Conservation (phyloP, 2,888 invertebrate species). For the Scaptomyza caliginosa region DNA sequence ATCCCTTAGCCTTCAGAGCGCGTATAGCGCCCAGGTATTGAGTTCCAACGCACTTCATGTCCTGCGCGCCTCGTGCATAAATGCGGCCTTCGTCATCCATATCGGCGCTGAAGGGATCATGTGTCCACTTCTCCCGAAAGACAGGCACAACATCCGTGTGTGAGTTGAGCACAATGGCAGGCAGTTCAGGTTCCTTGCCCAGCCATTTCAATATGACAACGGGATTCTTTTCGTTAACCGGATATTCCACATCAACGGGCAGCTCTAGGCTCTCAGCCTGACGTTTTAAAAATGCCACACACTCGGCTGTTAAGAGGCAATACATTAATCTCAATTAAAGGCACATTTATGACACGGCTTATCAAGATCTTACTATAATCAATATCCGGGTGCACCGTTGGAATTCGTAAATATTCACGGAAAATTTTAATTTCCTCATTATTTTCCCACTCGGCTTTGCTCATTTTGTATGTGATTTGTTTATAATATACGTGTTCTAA, state of each 20-base stretch:
- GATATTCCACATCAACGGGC: conserved; percentile 86
- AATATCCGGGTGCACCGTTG: conserved; percentile 93
- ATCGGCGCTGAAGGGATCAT: conserved; percentile 94
- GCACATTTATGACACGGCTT: conserved; percentile 1
- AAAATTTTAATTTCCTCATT: conserved; percentile 90
- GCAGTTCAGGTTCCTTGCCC: conserved; percentile 89
- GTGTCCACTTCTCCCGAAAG: conserved; percentile 93
- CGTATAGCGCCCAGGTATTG: conserved; percentile 91
- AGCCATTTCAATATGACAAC: conserved; percentile 91
- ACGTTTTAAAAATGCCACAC: conserved; percentile 88
- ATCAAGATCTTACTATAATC: conserved; percentile 89
- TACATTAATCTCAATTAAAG: background rate
- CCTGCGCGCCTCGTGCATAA: conserved; percentile 89
- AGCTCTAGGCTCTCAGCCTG: conserved; percentile 89
- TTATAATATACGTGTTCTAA: background rate
- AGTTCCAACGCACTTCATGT: conserved; percentile 93
- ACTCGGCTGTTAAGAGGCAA: conserved; percentile 76
- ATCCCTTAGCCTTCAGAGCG: conserved; percentile 86
- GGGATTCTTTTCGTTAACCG: conserved; percentile 87
- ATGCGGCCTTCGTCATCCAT: conserved; percentile 94
- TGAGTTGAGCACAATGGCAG: conserved; percentile 93
- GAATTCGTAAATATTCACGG: conserved; percentile 92
- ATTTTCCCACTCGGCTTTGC: conserved; percentile 82
- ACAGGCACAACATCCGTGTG: conserved; percentile 98
- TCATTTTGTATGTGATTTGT: conserved; percentile 33